Conservation (phyloP, 2,113 vertebrate species). For the Oncorhynchus mykiss region DNA sequence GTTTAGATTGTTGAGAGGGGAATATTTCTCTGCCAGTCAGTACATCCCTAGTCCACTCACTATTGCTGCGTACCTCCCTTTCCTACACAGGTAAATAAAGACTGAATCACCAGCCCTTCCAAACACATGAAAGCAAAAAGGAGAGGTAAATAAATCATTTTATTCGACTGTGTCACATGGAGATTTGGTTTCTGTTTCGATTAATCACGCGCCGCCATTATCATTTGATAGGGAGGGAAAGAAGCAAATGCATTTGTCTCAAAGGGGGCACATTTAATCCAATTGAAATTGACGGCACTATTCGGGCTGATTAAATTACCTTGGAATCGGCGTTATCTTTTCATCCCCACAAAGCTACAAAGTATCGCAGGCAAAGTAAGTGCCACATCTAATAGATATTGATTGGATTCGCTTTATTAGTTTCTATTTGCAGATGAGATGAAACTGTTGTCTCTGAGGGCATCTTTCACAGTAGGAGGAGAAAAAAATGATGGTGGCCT, state of each 20-base stretch:
- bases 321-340: constrained; percentile 5
- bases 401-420: not conserved
- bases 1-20: too few species aligned
- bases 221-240: not conserved
- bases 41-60: too few species aligned
- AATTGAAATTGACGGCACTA: constrained; percentile 3
- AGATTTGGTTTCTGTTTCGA: not conserved
- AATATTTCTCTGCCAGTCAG: too few species aligned
- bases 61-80: too few species aligned
- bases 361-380: not conserved
- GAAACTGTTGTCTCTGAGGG: not conserved
- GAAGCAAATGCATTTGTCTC: constrained; percentile 7
- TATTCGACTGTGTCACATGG: not conserved
- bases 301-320: constrained; percentile 8
- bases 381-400: not conserved
- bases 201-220: not conserved
- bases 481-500: not conserved
- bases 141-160: not conserved
- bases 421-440: not conserved
- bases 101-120: not conserved
- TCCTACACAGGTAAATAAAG: too few species aligned
- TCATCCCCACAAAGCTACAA: not conserved
- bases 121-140: not conserved
- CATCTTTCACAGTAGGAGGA: not conserved
- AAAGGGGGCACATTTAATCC: constrained; percentile 4